Evolutionary conservation across 2,797 vertebrate genomes (phyloP), one percentile per base, ranked within the genome.

Genomic region (Onychomys leucogaster): DNA sequence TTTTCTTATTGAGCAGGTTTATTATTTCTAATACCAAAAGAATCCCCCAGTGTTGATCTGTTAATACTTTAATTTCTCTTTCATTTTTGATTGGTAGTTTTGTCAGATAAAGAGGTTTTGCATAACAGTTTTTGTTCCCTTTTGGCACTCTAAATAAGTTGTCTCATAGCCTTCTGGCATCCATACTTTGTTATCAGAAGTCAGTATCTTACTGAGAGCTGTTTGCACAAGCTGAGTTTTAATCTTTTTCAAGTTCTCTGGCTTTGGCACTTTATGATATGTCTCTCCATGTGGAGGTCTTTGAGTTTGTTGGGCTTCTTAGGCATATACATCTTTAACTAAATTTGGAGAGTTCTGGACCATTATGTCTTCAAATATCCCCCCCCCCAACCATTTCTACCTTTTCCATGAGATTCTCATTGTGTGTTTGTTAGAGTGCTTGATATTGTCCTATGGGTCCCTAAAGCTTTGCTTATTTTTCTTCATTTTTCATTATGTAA

Each of bases 311-410:
- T 95, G 63, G 71, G n/a, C 23, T 97, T 96, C 77, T 96, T 95
- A 57, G 34, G 29, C 93, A 11, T 81, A 71, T 80, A 90, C 61
- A 63, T 76, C 8, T 81, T 76, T 85, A 43, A 89, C 57, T 46
- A 96, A 80, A 87, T 91, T 93, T 52, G 55, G 61, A 41, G 91
- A 46, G 13, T 77, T 85, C 84, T 21, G 37, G 14, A 25, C 10
- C 55, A 96, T 59, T 89, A 95, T 92, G 41, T 92, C 49, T 94
- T 96, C 85, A 96, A 88, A 92, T 89, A 85, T 59, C 81, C 14
- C 12, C 5, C 5, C 6, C 23, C 12, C 67, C n/a, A 12, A n/a
- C 71, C 71, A 75, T 59, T 46, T 94, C 25, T 46, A 27, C 12
- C 82, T 86, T 91, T 61, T 19, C 93, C 71, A 69, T 88, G 61